phyloP scores from a whole-genome alignment of 2,113 vertebrate genomes.

The Gambusia affinis region DNA sequence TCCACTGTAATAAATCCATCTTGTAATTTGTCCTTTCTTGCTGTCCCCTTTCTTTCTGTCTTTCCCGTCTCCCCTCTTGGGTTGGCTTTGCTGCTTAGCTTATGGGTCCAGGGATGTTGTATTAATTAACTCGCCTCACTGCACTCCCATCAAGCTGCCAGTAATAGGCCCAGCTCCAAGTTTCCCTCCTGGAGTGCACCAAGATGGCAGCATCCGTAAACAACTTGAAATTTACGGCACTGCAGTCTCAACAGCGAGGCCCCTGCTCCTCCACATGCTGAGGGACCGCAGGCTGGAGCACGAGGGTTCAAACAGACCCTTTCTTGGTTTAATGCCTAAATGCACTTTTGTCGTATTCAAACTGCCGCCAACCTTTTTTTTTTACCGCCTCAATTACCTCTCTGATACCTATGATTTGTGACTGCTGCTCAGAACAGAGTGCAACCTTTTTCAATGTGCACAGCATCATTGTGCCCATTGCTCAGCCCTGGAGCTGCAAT shows the following conservation, averaged over 20 bases:
- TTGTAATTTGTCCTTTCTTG: slow-evolving; percentile 38
- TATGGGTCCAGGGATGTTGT: slow-evolving; percentile 67
- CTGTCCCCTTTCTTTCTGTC: slow-evolving; percentile 31
- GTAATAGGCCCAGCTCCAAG: slow-evolving; percentile 73
- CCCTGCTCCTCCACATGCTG: slow-evolving; percentile 37
- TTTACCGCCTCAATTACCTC: slow-evolving; percentile 5
- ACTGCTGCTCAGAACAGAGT: slow-evolving; percentile 56
- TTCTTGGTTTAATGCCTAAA: slow-evolving; percentile 57
- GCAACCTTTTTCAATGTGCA: slow-evolving; percentile 59
- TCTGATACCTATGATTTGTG: slow-evolving; percentile 59
- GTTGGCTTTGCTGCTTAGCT: slow-evolving; percentile 61
- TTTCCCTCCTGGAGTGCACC: slow-evolving; percentile 63
- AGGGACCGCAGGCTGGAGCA: slow-evolving; percentile 33
- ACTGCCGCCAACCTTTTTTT: slow-evolving; percentile 19
- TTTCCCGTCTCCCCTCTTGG: slow-evolving; percentile 48
- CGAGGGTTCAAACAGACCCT: slow-evolving; percentile 40
- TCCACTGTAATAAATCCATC: slow-evolving; percentile 27
- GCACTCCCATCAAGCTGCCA: slow-evolving; percentile 77
- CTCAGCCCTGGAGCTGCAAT: slow-evolving; percentile 38
- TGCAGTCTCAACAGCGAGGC: slow-evolving; percentile 52
- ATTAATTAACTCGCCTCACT: slow-evolving; percentile 78
- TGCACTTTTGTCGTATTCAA: slow-evolving; percentile 41
- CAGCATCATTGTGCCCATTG: slow-evolving; percentile 28
- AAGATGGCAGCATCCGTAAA: slow-evolving; percentile 75
- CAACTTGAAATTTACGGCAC: slow-evolving; percentile 70